phyloP scores from a whole-genome alignment of 2,113 vertebrate species.

The Heloderma charlesbogerti region DNA sequence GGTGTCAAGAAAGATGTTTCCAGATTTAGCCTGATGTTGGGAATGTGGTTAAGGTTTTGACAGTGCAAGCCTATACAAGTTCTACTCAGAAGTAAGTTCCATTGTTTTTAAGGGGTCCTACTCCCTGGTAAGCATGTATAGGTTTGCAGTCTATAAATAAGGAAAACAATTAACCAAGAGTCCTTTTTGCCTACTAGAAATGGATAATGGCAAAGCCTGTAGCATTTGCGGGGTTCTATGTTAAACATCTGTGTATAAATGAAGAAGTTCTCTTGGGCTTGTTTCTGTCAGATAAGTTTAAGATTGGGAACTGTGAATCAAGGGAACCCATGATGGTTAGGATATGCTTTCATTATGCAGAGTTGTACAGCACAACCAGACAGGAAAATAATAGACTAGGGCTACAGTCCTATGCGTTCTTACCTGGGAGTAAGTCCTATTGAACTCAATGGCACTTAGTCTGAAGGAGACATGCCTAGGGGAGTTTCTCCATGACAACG shows the following conservation, averaged over 20 bases:
- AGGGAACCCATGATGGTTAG: too few species aligned
- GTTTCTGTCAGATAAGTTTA: neutral
- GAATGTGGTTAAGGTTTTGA: neutral
- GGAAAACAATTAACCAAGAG: constrained; percentile 10
- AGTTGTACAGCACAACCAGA: neutral
- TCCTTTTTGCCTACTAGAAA: neutral
- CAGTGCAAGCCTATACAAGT: neutral
- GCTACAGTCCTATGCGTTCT: too few species aligned
- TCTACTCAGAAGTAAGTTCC: neutral
- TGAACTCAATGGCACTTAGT: too few species aligned
- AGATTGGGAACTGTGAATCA: neutral
- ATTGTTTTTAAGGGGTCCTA: too few species aligned
- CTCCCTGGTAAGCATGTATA: neutral
- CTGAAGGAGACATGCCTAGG: too few species aligned
- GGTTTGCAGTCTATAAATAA: neutral
- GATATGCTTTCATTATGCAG: too few species aligned
- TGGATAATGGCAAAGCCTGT: neutral
- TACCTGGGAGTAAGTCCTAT: too few species aligned
- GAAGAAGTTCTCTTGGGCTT: neutral
- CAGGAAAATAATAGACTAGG: too few species aligned
- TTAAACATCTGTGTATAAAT: neutral
- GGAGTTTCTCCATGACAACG: too few species aligned
- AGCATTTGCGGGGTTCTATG: neutral
- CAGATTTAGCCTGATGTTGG: constrained; percentile 15
- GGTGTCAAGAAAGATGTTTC: constrained; percentile 54